phyloP scores from a whole-genome alignment of 2,797 vertebrate species.

The Falco naumanni region DNA sequence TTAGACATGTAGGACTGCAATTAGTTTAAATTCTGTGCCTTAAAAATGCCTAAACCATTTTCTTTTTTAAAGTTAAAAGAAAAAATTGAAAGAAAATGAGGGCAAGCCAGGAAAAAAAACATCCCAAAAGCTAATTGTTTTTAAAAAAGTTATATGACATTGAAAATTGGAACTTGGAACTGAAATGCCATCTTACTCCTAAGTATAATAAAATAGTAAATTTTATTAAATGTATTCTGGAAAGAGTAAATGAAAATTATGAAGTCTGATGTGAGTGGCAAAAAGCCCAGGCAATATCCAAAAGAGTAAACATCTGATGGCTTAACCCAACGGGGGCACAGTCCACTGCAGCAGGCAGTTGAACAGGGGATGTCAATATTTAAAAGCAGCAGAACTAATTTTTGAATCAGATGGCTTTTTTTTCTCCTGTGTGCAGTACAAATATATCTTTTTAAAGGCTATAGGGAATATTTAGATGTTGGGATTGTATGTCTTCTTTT shows the following conservation, averaged over 20 bases:
- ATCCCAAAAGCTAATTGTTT: neutral
- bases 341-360: neutral
- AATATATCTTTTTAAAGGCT: neutral
- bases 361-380: neutral
- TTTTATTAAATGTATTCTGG: conserved; percentile 29
- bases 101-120: neutral
- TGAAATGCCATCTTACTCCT: neutral
- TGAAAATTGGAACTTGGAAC: neutral
- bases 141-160: neutral
- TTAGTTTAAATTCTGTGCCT: neutral
- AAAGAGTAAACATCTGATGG: neutral
- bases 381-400: neutral
- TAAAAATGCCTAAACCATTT: neutral
- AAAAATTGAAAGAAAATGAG: neutral
- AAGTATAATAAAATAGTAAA: neutral
- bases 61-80: neutral
- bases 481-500: neutral
- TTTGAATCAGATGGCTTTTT: neutral
- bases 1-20: neutral
- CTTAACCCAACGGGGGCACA: neutral
- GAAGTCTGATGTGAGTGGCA: conserved; percentile 1
- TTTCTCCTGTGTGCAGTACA: neutral
- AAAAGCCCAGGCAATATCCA: neutral
- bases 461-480: neutral
- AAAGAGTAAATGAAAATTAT: conserved; percentile 12